Evolutionary conservation across 2,113 vertebrate species (phyloP).

Genomic region (Canis aureus): DNA sequence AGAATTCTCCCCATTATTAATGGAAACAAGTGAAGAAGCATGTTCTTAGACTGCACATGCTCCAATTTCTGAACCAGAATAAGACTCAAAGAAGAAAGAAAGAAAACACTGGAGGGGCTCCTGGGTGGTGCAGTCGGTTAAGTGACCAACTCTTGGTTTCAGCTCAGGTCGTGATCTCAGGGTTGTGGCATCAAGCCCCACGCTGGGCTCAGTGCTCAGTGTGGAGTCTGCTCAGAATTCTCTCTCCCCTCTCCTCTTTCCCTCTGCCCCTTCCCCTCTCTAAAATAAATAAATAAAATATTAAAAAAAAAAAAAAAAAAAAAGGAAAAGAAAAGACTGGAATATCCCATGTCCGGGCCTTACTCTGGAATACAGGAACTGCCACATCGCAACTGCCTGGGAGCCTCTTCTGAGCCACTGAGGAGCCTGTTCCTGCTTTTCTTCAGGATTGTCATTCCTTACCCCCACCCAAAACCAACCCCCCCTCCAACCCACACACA

Average conservation of each 20-base stretch:
- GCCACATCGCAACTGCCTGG: rapidly evolving
- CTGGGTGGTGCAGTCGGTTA: not conserved
- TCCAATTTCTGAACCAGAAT: not conserved
- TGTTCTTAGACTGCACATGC: not conserved
- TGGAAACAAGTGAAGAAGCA: not conserved
- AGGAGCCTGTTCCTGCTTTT: not conserved
- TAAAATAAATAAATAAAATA: not conserved
- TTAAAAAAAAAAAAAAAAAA: not conserved
- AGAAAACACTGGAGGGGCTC: not conserved
- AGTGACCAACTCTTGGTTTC: not conserved
- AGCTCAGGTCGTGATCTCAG: not conserved
- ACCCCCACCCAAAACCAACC: not conserved
- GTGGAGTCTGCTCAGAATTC: not conserved
- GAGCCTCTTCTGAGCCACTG: not conserved
- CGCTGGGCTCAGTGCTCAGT: not conserved
- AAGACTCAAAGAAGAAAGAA: not conserved
- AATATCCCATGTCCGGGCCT: not conserved
- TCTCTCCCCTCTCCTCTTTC: not conserved
- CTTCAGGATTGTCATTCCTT: not conserved
- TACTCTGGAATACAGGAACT: not conserved
- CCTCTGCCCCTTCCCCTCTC: not conserved
- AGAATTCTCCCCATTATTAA: not conserved
- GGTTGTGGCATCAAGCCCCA: not conserved
- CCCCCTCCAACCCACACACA: not conserved
- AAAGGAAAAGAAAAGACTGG: not conserved